These are phyloP conservation scores for Micronycteris hirsuta DNA, from an alignment of 2,113 vertebrate species.

Conservation along the genomic window DNA sequence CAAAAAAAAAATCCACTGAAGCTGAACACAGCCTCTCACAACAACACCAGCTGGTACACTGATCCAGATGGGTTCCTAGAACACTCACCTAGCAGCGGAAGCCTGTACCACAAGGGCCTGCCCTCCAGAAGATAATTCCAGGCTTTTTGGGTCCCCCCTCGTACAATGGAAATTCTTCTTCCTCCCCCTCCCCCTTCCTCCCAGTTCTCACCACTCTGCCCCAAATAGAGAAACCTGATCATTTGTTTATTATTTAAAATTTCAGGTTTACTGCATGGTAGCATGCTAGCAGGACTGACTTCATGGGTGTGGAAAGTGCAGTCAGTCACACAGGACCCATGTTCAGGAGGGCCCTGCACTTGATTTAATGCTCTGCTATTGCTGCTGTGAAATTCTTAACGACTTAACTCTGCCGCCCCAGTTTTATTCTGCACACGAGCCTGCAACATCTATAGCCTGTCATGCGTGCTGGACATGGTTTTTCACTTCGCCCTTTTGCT, in stretches of 20 bases:
- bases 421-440: background rate
- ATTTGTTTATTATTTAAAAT: background rate
- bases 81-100: too few relatives aligned
- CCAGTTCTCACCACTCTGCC: background rate
- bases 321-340: background rate
- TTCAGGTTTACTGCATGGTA: background rate
- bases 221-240: background rate
- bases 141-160: too few relatives aligned
- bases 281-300: background rate
- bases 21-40: too few relatives aligned
- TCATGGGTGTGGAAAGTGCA: accelerated
- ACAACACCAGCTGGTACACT: too few relatives aligned
- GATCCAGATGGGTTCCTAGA: too few relatives aligned
- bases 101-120: too few relatives aligned
- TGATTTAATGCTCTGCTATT: background rate
- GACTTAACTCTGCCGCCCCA: background rate
- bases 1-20: too few relatives aligned
- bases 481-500: background rate
- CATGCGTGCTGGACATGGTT: background rate
- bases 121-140: too few relatives aligned
- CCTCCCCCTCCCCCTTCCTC: background rate
- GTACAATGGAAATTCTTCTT: background rate
- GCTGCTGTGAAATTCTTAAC: background rate
- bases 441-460: background rate
- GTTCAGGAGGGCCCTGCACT: background rate